Base-by-base conservation (phyloP, 2,113 vertebrate species). In the Mustela nigripes region DNA sequence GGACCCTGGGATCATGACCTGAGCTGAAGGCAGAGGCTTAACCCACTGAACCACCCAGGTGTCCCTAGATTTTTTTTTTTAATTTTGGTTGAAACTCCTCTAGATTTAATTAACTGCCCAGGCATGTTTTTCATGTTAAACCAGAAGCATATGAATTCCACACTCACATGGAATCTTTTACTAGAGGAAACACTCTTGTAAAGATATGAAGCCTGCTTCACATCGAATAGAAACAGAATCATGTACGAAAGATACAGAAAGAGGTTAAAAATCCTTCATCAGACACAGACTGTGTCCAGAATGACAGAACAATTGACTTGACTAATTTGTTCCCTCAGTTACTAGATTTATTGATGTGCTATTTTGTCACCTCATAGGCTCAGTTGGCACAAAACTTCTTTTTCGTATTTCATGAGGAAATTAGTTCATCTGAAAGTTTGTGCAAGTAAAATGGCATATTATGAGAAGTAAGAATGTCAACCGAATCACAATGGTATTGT, bases 71-170 rank as follows among this genome's bases (percentile, higher is more conserved):
- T 62, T 60, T 33, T 50, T 56, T 96, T 92, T 53, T 53, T 53
- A 53, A 65, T 96, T 92, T 89, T 82, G 33, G 33, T 45, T 28
- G 89, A n/a, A 92, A 79, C 88, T 42, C 79, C 48, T 97, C 26
- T 26, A 58, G 42, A 89, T 6, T 33, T 53, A 80, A 82, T 62
- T 67, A 96, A 89, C 16, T 80, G 63, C 53, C 95, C 8, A 84
- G 88, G 56, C 80, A 50, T 85, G 18, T 65, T 62, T 69, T 96
- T 97, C 67, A 48, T 39, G 48, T 83, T 95, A 93, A 96, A 56
- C 81, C 45, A 96, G 81, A 96, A 96, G 92, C 31, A 71, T 58
- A 2, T 11, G 76, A 96, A 39, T 69, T 71, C 50, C 15, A 42
- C 31, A 82, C 56, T 60, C 76, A 56, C 5, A 26, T 9, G 19